Conservation (phyloP, 2,797 vertebrate species). For the Chloroceryle inda region DNA sequence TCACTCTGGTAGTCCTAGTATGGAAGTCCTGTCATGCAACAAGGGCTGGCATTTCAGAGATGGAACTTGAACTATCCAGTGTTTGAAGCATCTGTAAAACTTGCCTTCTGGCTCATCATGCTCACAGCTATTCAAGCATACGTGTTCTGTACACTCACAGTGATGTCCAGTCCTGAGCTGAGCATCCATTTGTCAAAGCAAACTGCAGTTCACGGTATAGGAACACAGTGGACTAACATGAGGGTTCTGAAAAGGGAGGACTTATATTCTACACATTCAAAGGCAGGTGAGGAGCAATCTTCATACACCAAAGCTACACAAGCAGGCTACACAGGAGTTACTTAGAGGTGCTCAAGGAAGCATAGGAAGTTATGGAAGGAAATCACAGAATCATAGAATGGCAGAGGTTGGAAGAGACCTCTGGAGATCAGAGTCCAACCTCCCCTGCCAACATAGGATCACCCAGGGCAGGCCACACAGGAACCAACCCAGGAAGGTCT, state of each 20-base stretch:
- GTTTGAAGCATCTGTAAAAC: background rate
- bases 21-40: background rate
- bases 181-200: background rate
- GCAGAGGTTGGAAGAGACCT: too few relatives aligned
- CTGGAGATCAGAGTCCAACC: too few relatives aligned
- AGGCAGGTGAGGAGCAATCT: background rate
- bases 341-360: background rate
- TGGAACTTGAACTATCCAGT: background rate
- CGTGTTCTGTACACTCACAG: background rate
- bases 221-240: background rate
- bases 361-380: background rate
- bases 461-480: too few relatives aligned
- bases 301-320: rapidly evolving
- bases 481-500: too few relatives aligned
- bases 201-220: background rate
- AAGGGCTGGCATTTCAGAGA: background rate
- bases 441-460: too few relatives aligned
- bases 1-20: background rate
- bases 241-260: background rate
- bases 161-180: background rate
- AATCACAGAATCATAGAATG: background rate
- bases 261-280: background rate
- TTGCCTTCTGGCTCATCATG: background rate
- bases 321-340: background rate
- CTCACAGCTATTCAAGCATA: background rate